Base-by-base conservation (phyloP, 2,113 vertebrate species). In the Pangasianodon gigas region DNA sequence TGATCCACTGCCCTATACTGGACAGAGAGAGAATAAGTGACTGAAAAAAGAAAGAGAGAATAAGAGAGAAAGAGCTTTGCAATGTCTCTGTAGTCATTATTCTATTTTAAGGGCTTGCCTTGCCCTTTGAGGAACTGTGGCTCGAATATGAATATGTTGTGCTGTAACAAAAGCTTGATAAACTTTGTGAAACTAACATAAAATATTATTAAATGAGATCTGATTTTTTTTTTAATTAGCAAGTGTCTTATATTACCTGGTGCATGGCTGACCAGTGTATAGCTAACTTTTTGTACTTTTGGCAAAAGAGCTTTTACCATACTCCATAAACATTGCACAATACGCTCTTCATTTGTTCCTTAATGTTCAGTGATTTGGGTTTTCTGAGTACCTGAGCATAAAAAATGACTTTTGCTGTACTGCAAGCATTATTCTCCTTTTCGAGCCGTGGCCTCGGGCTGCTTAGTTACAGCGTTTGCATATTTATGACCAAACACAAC, bases 1-100 rank as follows among this genome's bases (percentile, higher is more conserved):
- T 93, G 95, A 95, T 82, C 79, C 51, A 54, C 51, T 82, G 79
- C 13, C 14, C 51, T 96, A 77, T 46, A 81, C 87, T 87, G 90
- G 90, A 86, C 67, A 86, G 56, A 54, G 77, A 32, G 41, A 86
- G 69, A 79, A 84, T 84, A 84, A 84, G 37, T 60, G 82, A 84
- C 56, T 62, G 21, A 29, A 62, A 44, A 46, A 62, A 41, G 21
- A 60, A 11, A 84, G 13, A 7, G 56, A 14, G 56, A 58, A 32
- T 44, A 26, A 41, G 5, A 84, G 14, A 84, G 58, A 84, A 62
- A 26, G 6, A 62, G 56, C 11, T 19, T 29, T 41, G 37, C 79
- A 79, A 16, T 14, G 29, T 52, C 37, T 87, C 69, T 69, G 37
- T 86, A 21, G 80, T 56, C 41, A 74, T 75, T 56, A 67, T 87